Evolutionary conservation across 2,888 invertebrate species (phyloP), one percentile per base, ranked within the genome.

Genomic region (Lingula anatina): DNA sequence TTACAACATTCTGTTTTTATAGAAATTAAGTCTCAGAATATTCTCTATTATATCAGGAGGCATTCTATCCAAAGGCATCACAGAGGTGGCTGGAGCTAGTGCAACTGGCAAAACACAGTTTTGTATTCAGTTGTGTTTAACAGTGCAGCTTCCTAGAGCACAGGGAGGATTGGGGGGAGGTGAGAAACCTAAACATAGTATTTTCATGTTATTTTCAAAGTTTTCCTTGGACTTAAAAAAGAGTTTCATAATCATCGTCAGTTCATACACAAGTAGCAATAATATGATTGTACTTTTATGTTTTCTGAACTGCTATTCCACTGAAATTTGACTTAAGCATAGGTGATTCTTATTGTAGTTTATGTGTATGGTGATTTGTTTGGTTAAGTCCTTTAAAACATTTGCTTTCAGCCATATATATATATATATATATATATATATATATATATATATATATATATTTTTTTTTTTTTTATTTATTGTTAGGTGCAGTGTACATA

Each of bases 81-180:
- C 86, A 49, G 90, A 90, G 80, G 79, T 91, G 60, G 84, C 83
- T 70, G 90, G 90, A n/a, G 84, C 85, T 73, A 87, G 88, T 78
- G 87, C 87, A 18, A 81, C 83, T 61, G 90, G 90, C 5, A 90
- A 90, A 80, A 89, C 89, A 0, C 90, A 90, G 72, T 68, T 90
- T 39, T 86, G 85, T 58, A 77, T 90, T 44, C 88, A 89, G 75
- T 73, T 87, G 26, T 81, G 85, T 31, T 76, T 87, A 21, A 82
- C 82, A 51, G 83, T 83, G 53, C 88, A 88, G 75, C 74, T 82
- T 54, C 80, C 83, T 2, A 40, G 46, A 39, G 59, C 66, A 59
- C 73, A 70, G 43, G 83, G 84, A 27, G 85, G 85, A 25, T 70
- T 84, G 36, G 74, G 58, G 53, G 64, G 65, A 51, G 70, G 74